Evolutionary conservation across 2,797 vertebrate species (phyloP).

Genomic region (Spea hammondii): DNA sequence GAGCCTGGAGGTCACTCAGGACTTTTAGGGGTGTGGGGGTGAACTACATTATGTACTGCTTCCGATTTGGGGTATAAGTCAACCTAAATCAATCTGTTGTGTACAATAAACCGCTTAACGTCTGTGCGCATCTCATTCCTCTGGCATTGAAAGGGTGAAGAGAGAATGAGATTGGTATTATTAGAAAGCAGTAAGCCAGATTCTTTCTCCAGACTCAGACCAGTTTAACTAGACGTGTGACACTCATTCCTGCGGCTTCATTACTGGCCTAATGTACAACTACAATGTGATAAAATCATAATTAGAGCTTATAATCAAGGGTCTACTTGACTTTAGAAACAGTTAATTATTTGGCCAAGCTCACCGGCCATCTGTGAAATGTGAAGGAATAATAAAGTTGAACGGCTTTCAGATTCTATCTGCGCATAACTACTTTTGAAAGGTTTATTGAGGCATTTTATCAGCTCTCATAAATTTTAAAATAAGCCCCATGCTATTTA

Average conservation of each 20-base stretch:
- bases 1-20: no score
- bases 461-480: slow-evolving; percentile 41
- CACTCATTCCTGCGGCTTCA: slow-evolving; percentile 20
- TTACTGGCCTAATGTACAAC: slow-evolving; percentile 30
- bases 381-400: slow-evolving; percentile 40
- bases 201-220: neutral
- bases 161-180: no score
- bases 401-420: slow-evolving; percentile 36
- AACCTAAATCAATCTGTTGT: no score
- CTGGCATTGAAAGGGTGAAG: no score
- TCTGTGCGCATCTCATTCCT: no score
- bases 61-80: no score
- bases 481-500: slow-evolving; percentile 44
- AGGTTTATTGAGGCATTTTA: slow-evolving; percentile 36
- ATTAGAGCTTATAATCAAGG: slow-evolving; percentile 50
- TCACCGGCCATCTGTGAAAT: slow-evolving; percentile 31
- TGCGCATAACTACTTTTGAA: slow-evolving; percentile 47
- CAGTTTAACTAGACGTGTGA: slow-evolving; percentile 8
- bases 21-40: no score
- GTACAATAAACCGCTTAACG: no score
- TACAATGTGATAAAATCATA: slow-evolving; percentile 51
- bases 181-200: neutral
- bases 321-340: slow-evolving; percentile 40
- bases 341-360: slow-evolving; percentile 45
- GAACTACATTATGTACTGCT: no score